phyloP scores from a whole-genome alignment of 2,113 vertebrate genomes.

The Gasterosteus nipponicus region DNA sequence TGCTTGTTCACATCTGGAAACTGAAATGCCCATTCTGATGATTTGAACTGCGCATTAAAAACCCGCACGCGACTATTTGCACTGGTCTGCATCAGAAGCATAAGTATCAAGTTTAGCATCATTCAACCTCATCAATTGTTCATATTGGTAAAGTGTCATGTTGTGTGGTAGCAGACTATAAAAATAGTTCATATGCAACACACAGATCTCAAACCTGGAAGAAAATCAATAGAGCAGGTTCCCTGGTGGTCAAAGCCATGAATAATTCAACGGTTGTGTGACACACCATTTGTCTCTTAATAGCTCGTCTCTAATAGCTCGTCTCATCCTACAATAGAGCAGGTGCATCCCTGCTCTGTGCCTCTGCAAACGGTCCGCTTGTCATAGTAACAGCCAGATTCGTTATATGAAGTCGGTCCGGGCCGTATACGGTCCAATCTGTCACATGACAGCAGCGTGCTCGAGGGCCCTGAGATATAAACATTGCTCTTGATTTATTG shows the following conservation, averaged over 20 bases:
- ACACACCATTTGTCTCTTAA: conserved; percentile 33
- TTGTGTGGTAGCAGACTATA: conserved; percentile 35
- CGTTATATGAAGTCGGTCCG: conserved; percentile 28
- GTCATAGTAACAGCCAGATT: conserved; percentile 39
- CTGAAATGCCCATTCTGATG: not conserved
- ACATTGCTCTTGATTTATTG: conserved; percentile 20
- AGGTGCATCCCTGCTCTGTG: conserved; percentile 2
- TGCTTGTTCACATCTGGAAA: not conserved
- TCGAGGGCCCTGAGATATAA: conserved; percentile 5
- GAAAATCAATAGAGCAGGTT: conserved; percentile 51
- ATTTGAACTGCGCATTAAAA: not conserved
- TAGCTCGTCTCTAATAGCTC: conserved; percentile 21
- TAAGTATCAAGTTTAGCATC: not conserved
- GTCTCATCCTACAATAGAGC: conserved; percentile 16
- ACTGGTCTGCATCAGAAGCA: not conserved
- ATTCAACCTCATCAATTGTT: not conserved
- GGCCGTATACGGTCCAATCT: conserved; percentile 17
- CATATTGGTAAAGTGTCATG: not conserved
- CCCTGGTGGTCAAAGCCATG: conserved; percentile 44
- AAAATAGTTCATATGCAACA: conserved; percentile 38
- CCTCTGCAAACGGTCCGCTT: conserved; percentile 20
- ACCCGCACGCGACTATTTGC: not conserved
- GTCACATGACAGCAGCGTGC: conserved; percentile 41
- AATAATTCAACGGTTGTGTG: conserved; percentile 62
- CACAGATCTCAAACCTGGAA: conserved; percentile 37